phyloP scores from a whole-genome alignment of 2,797 vertebrate species.

The Caiman crocodilus region DNA sequence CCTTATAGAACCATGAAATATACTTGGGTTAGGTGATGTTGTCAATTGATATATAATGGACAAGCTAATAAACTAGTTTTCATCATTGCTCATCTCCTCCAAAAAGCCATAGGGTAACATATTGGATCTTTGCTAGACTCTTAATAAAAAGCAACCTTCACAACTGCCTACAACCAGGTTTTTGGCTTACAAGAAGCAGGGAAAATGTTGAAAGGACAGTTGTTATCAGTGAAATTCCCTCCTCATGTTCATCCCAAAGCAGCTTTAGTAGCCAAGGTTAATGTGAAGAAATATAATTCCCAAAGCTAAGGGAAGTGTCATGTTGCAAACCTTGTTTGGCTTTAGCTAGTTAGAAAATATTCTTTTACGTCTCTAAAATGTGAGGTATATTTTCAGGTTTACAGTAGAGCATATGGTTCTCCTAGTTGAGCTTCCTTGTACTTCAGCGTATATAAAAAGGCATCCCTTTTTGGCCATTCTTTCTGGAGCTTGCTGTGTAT shows the following conservation, averaged over 20 bases:
- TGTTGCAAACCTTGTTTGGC: background rate
- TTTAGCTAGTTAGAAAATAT: background rate
- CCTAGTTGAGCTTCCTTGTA: background rate
- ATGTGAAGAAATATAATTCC: background rate
- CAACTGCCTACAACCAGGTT: background rate
- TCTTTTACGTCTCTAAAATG: background rate
- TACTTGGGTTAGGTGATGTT: background rate
- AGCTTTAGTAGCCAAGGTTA: background rate
- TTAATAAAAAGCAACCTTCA: constrained; percentile 3
- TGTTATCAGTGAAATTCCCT: background rate
- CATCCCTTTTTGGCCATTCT: background rate
- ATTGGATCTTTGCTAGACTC: background rate
- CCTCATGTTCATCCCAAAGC: background rate
- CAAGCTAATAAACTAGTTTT: background rate
- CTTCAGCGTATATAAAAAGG: background rate
- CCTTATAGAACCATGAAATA: background rate
- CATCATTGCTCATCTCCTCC: background rate
- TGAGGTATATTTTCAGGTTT: background rate
- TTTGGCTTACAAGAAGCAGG: background rate
- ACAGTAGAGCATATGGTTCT: background rate
- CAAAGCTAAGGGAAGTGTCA: background rate
- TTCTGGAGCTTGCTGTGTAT: constrained; percentile 4
- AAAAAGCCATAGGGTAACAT: background rate
- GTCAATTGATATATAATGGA: background rate
- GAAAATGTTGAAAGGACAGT: background rate